Conservation (phyloP, 2,113 vertebrate species). For the Vulpes ferrilata region DNA sequence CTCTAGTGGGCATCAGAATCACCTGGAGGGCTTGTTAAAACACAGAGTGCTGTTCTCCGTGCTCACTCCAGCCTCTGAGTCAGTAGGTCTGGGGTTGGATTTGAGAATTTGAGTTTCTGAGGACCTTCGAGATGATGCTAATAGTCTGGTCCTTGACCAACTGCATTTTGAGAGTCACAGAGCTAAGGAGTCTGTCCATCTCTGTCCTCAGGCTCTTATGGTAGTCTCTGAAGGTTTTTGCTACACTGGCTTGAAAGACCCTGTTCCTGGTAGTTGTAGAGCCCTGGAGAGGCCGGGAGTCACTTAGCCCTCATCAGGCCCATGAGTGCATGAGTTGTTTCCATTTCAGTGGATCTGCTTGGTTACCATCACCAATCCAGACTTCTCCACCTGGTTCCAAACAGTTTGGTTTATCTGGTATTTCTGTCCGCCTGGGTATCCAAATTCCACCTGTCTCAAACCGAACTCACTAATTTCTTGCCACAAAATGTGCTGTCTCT, state of each 20-base stretch:
- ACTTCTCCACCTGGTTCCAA: rapidly evolving
- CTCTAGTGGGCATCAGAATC: neutral
- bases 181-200: neutral
- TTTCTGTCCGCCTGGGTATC: neutral
- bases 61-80: neutral
- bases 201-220: neutral
- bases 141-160: neutral
- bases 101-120: neutral
- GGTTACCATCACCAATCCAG: neutral
- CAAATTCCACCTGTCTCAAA: neutral
- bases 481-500: neutral
- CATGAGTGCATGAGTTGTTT: neutral
- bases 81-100: neutral
- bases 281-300: neutral
- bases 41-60: neutral
- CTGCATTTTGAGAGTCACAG: neutral
- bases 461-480: neutral
- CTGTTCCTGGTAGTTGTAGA: neutral
- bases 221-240: neutral
- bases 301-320: neutral
- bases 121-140: neutral
- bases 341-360: neutral
- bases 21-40: neutral
- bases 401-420: neutral
- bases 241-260: neutral